phyloP scores from a whole-genome alignment of 2,797 vertebrate genomes.

The Hybognathus amarus region DNA sequence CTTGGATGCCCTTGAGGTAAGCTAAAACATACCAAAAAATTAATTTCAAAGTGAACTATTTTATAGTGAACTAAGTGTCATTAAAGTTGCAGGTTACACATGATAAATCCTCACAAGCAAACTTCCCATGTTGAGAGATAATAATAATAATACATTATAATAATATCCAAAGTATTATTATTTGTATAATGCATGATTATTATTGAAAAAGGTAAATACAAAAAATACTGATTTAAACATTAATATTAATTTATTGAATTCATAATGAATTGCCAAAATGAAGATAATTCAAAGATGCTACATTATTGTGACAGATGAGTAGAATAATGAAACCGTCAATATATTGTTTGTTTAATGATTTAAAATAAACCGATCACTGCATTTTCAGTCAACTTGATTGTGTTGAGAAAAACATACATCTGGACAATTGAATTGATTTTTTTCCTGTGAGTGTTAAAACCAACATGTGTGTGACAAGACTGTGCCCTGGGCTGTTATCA shows the following conservation, averaged over 20 bases:
- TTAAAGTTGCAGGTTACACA: slow-evolving; percentile 50
- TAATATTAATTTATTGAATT: not conserved
- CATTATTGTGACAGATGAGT: not conserved
- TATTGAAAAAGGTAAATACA: not conserved
- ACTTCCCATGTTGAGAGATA: slow-evolving; percentile 43
- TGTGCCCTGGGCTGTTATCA: not conserved
- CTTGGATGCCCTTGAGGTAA: no score
- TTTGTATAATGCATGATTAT: not conserved
- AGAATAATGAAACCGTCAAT: not conserved
- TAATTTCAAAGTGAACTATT: no score
- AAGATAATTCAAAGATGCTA: not conserved
- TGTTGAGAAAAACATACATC: not conserved
- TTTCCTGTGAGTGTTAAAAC: not conserved
- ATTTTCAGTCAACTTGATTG: not conserved
- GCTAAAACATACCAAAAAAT: no score
- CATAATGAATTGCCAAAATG: not conserved
- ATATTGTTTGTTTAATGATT: not conserved
- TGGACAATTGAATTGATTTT: not conserved
- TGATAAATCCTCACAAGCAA: slow-evolving; percentile 32
- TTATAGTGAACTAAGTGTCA: no score
- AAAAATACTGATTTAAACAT: not conserved
- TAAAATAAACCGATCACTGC: not conserved
- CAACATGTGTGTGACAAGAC: not conserved
- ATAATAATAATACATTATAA: not conserved
- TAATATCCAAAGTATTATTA: not conserved